A percentile compares a stretch with the other conserved stretches of the same genome.
Conservation (phyloP, 2,113 vertebrate genomes). For the Solea senegalensis region DNA sequence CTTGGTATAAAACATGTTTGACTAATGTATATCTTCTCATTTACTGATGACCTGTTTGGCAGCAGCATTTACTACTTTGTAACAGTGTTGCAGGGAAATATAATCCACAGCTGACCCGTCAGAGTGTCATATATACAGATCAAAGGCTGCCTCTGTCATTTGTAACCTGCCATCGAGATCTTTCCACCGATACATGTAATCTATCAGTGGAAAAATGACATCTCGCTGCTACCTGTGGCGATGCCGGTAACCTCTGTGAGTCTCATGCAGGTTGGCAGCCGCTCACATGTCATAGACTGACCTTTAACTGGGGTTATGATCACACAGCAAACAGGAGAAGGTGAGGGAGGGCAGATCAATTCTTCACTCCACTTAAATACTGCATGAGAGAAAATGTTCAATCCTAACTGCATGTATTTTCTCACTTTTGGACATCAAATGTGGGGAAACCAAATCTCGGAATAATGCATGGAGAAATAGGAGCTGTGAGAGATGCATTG, state of each 20-base stretch:
- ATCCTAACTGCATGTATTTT: too few relatives aligned
- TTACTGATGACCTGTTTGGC: background rate
- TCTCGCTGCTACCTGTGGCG: slow-evolving; percentile 38
- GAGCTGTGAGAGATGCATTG: slow-evolving; percentile 43
- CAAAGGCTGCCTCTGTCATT: slow-evolving; percentile 13
- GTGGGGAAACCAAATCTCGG: background rate
- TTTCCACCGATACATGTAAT: slow-evolving; percentile 8
- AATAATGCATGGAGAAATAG: background rate
- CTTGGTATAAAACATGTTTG: too few relatives aligned
- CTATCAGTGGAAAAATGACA: slow-evolving; percentile 20
- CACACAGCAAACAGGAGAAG: slow-evolving; percentile 31
- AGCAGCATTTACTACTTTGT: background rate
- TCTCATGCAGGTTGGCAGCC: slow-evolving; percentile 11
- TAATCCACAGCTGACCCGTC: background rate
- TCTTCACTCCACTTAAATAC: background rate
- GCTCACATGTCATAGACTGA: slow-evolving; percentile 30
- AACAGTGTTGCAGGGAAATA: too few relatives aligned
- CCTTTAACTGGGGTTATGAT: slow-evolving; percentile 26
- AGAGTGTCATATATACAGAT: slow-evolving; percentile 7
- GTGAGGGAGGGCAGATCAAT: slow-evolving; percentile 1
- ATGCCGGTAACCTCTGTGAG: slow-evolving; percentile 45
- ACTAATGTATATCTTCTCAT: too few relatives aligned
- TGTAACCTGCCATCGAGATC: background rate
- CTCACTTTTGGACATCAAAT: too few relatives aligned
- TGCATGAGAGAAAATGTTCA: background rate